Evolutionary conservation across 2,113 vertebrate genomes (phyloP), one percentile per base, ranked within the genome.

Genomic region (Pimephales promelas): DNA sequence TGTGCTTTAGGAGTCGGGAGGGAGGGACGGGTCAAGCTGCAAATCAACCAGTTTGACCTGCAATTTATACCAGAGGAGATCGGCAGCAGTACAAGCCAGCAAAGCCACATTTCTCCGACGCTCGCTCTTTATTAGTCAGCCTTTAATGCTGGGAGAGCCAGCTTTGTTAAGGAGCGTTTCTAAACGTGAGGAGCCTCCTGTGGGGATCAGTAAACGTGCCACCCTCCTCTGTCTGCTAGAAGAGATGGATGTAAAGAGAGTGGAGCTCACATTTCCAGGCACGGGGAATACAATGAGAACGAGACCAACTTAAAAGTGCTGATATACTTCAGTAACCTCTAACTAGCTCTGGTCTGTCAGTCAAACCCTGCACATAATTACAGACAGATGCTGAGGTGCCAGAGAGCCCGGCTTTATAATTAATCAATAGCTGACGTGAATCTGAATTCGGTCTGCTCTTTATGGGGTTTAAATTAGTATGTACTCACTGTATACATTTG

Each of bases 21-120:
- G 87, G 90, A 88, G 86, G 89, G 91, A 90, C 86, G 89, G 89
- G 83, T 86, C 77, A 84, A 86, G 82, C 83, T 56, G 79, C 91
- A 92, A 90, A 93, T 93, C 92, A 92, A 89, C 90, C 86, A 84
- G 86, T 89, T 76, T 91, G 91, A 92, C 91, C 92, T 88, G 85
- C 88, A 92, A 90, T 92, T 92, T 92, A 87, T 85, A 87, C 85
- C 56, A 64, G 80, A 82, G 90, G 86, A 88, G 87, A 87, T 91
- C 87, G 88, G 86, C 82, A 8, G 81, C 82, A 86, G 83, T 89
- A 89, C 89, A 90, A 89, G 79, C 87, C 84, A 52, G 54, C 26
- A 22, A 57, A 68, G 40, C 43, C 72, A 47, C 10, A 36, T 68
- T 83, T 83, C 28, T 54, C 24, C 47, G 40, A 74, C 57, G 26